Base-by-base conservation (phyloP, 2,797 vertebrate species). In the Eleutherodactylus coqui region DNA sequence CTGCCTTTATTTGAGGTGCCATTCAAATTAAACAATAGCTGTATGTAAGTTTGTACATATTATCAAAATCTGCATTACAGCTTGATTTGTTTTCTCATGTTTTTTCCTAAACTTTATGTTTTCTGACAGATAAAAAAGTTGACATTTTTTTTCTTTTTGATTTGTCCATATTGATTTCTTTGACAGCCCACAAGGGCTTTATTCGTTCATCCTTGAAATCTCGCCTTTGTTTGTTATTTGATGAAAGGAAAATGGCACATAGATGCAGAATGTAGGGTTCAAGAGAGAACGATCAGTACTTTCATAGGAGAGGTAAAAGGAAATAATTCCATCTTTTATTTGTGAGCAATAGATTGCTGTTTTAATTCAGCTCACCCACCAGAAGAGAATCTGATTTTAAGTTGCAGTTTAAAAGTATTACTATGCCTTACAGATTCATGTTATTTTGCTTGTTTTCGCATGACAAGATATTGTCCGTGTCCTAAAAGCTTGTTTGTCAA, bases 81-180 rank as follows among this genome's bases (percentile, higher is more conserved):
- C 47, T 49, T 4, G 43, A 55, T 49, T 55, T 53, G 5, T 53
- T 53, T 75, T 2, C 14, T 53, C 1, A 53, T 9, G 75, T 38
- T 53, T 38, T 34, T 79, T 38, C 60, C 51, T 49, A 69, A 67
- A 78, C 13, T 47, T 49, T 70, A 17, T 58, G 55, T 73, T 72
- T 45, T 60, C 21, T 79, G 47, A 72, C 36, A 85, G 11, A 60
- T 79, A 47, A 85, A 70, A 84, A 85, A 70, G 38, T 85, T 79
- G 76, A 85, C 84, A 85, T 85, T 85, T 80, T 85, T 85, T 80
- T 85, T 80, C 64, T 79, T 85, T 85, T 79, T 85, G 34, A 85
- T 78, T 85, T 60, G 47, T 53, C 41, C 43, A 76, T 86, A 86
- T 82, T 82, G 85, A 86, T 82, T 86, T 86, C 70, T 75, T 86